Evolutionary conservation across 2,113 vertebrate species (phyloP).

Genomic region (Peromyscus polionotus): DNA sequence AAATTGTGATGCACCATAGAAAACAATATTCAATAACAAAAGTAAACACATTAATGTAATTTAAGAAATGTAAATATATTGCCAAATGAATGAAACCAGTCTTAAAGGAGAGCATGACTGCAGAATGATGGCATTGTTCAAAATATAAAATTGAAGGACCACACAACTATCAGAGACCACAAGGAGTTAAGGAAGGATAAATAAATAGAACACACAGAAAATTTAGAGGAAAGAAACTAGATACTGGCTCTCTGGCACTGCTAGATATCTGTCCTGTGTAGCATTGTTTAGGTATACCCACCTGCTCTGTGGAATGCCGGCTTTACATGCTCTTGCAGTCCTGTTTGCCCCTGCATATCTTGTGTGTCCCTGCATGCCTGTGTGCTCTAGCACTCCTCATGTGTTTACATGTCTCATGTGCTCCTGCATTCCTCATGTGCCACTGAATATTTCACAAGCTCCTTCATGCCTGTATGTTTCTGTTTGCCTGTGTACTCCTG

Average conservation of each 20-base stretch:
- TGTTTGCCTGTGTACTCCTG: too few species aligned
- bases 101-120: not conserved
- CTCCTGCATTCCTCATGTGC: too few species aligned
- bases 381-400: too few species aligned
- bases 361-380: too few species aligned
- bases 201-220: rapidly evolving
- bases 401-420: too few species aligned
- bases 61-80: not conserved
- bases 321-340: not conserved
- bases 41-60: not conserved
- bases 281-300: not conserved
- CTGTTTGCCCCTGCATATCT: too few species aligned
- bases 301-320: not conserved
- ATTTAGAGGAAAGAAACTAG: not conserved
- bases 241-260: not conserved
- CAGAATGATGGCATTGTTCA: not conserved
- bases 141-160: not conserved
- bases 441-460: too few species aligned
- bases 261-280: too few species aligned
- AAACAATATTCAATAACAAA: not conserved
- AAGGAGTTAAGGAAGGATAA: not conserved
- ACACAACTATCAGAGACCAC: not conserved
- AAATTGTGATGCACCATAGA: not conserved
- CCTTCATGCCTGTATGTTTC: too few species aligned
- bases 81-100: not conserved